Evolutionary conservation across 1,140 invertebrate species (phyloP).

Genomic region (Zophobas morio): DNA sequence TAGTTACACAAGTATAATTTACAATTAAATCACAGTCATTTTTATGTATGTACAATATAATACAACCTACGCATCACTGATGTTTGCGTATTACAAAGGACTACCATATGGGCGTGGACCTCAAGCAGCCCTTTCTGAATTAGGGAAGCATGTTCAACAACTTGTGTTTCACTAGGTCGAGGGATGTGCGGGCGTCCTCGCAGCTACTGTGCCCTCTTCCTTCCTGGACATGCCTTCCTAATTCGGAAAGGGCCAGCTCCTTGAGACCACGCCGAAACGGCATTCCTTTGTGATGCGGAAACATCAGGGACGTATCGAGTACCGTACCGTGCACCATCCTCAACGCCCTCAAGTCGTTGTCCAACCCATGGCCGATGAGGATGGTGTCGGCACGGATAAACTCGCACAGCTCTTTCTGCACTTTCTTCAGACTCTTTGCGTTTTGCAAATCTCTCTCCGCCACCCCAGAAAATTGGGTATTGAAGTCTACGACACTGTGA

Average conservation of each 20-base stretch:
- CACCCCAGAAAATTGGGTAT: slow-evolving; percentile 90
- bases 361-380: too few species aligned
- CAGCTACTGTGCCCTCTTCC: slow-evolving; percentile 85
- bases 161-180: slow-evolving; percentile 87
- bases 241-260: slow-evolving; percentile 83
- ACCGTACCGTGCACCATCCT: slow-evolving; percentile 88
- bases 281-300: slow-evolving; percentile 84
- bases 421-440: slow-evolving; percentile 86
- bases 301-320: slow-evolving; percentile 90
- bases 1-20: not conserved
- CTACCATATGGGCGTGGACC: too few species aligned
- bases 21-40: not conserved
- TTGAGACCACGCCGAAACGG: too few species aligned
- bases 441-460: slow-evolving; percentile 76
- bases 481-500: slow-evolving; percentile 85
- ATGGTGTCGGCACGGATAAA: too few species aligned
- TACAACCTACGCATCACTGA: slow-evolving; percentile 29
- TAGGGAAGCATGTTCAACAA: too few species aligned
- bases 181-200: slow-evolving; percentile 88
- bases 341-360: too few species aligned
- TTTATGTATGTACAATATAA: slow-evolving; percentile 42
- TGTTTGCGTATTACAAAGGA: too few species aligned
- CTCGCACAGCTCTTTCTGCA: slow-evolving; percentile 88
- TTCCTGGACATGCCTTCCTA: slow-evolving; percentile 85
- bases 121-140: too few species aligned